Base-by-base conservation (phyloP, 2,888 invertebrate genomes). In the Drosophila putrida region DNA sequence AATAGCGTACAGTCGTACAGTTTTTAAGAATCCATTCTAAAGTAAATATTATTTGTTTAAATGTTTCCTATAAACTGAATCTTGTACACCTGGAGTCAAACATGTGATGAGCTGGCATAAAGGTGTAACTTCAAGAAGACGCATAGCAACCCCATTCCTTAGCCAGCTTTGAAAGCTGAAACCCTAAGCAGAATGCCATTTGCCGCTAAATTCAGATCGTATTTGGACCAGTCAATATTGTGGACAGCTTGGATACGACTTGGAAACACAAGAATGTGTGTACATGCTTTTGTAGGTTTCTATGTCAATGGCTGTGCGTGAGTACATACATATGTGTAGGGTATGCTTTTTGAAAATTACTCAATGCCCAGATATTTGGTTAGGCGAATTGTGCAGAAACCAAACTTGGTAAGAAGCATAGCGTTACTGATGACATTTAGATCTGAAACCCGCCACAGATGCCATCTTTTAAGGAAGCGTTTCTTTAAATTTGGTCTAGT, bases 131-230 rank as follows among this genome's bases (percentile, higher is more conserved):
- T 27, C 25, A 20, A 35, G 11, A 44, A 38, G 46, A 59, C 51
- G 35, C 62, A 51, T 6, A 20, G 59, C 54, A 62, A 46, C 28
- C 20, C 36, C 43, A 27, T 39, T 41, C 53, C 62, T 68, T 59
- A 55, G 47, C 11, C 47, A 36, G 53, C 58, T 58, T 67, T 63
- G 39, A 35, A 53, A 71, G 39, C 28, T 15, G 28, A 54, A 49
- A 47, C 43, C 33, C 38, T 53, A 57, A 71, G 64, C 63, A 55
- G 62, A 74, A 69, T 68, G 75, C 86, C 88, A 88, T 88, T 88
- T 88, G 82, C 78, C 72, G 72, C 86, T 46, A 65, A 79, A 82
- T 64, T 80, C 78, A 63, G 70, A 53, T 69, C 58, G 68, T 71
- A 68, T 71, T 66, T 13, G 13, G 25, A 33, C 20, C 25, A 55